Percentiles rank a stretch among this genome's conserved stretches.
phyloP scores from a whole-genome alignment of 1,140 invertebrate genomes.

The Metaphire vulgaris region DNA sequence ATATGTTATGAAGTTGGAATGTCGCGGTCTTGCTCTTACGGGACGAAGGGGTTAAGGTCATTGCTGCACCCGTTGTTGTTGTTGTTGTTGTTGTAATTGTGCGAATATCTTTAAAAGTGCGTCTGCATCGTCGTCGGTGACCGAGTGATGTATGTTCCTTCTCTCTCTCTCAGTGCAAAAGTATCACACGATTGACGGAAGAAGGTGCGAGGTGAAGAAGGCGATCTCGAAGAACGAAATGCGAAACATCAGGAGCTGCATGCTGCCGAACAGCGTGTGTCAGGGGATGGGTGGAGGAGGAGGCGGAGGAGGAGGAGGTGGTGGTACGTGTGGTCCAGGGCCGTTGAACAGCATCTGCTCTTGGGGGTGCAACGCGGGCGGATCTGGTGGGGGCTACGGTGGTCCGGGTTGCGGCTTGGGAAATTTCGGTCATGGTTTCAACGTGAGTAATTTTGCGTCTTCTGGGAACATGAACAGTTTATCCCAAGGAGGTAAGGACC shows the following conservation, averaged over 20 bases:
- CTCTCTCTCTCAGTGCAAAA: slow-evolving; percentile 20
- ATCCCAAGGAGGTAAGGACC: not conserved
- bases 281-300: not conserved
- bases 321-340: not conserved
- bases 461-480: no score
- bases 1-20: no score
- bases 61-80: no score
- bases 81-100: no score
- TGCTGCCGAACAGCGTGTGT: not conserved
- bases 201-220: slow-evolving; percentile 29
- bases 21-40: no score
- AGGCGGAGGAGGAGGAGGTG: no score
- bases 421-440: not conserved
- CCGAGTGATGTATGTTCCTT: no score
- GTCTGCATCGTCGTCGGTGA: no score
- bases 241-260: not conserved
- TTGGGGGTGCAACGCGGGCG: not conserved
- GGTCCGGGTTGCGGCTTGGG: not conserved
- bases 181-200: slow-evolving; percentile 23
- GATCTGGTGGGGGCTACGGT: not conserved
- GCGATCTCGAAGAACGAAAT: slow-evolving; percentile 10
- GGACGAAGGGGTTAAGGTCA: no score
- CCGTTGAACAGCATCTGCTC: not conserved
- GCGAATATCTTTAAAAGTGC: no score
- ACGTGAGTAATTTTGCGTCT: not conserved